phyloP scores from a whole-genome alignment of 2,888 invertebrate genomes.

The Dione vanillae region DNA sequence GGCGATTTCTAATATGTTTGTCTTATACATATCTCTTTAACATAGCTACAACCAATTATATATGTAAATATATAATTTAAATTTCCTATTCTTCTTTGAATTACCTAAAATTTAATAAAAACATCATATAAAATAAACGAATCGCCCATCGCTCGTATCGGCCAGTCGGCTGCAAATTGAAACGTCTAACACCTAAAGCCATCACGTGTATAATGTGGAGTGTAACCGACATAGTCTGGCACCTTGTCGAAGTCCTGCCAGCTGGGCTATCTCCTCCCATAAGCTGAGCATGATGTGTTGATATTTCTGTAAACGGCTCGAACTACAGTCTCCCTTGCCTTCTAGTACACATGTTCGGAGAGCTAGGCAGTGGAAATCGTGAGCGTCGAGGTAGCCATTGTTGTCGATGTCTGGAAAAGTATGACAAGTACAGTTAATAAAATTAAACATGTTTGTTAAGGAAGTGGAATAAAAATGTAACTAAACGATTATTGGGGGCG shows the following conservation, averaged over 20 bases:
- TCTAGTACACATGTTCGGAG: conserved; percentile 91
- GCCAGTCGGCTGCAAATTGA: conserved; percentile 17
- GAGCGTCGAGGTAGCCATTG: conserved; percentile 92
- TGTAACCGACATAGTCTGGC: conserved; percentile 83
- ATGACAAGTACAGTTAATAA: not conserved
- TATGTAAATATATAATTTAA: not conserved
- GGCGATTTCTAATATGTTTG: not conserved
- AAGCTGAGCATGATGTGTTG: conserved; percentile 92
- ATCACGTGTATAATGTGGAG: conserved; percentile 56
- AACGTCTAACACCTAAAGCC: conserved; percentile 33
- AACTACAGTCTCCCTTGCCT: conserved; percentile 92
- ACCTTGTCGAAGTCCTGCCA: conserved; percentile 95
- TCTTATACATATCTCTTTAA: no score
- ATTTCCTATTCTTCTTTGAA: not conserved
- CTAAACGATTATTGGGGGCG: no score
- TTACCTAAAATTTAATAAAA: not conserved
- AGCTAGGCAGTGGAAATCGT: conserved; percentile 93
- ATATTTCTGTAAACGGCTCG: conserved; percentile 89
- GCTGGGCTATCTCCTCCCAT: conserved; percentile 93
- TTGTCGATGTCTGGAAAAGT: conserved; percentile 89
- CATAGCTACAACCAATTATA: not conserved
- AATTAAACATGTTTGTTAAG: no score
- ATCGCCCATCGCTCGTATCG: conserved; percentile 16
- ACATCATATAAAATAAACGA: not conserved
- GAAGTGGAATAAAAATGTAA: no score